Conservation (phyloP, 2,113 vertebrate species). For the Xenopus borealis region DNA sequence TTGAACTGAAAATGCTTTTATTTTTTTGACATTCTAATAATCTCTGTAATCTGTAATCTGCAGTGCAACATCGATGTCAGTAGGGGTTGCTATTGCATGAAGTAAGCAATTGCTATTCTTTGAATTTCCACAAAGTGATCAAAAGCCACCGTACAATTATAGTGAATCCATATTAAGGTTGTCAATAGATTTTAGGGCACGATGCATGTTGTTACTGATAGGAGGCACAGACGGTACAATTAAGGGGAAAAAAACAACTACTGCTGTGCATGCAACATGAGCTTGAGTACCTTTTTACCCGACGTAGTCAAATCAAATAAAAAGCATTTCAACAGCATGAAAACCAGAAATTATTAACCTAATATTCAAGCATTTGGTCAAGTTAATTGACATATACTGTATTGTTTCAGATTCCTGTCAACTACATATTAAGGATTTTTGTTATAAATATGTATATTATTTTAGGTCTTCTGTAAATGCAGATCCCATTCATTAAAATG, state of each 20-base stretch:
- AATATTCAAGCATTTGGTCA: no score
- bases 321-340: no score
- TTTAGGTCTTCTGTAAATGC: no score
- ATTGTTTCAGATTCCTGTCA: no score
- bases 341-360: no score
- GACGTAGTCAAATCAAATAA: no score
- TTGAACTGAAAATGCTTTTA: neutral
- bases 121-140: slow-evolving; percentile 41
- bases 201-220: slow-evolving; percentile 12
- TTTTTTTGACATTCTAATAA: slow-evolving; percentile 1
- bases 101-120: slow-evolving; percentile 56
- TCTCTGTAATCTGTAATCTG: slow-evolving; percentile 37
- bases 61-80: slow-evolving; percentile 57
- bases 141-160: slow-evolving; percentile 35
- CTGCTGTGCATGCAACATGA: neutral
- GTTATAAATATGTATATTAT: no score
- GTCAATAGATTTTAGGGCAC: slow-evolving; percentile 29
- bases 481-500: no score
- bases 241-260: neutral
- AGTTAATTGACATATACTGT: no score
- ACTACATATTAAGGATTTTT: no score
- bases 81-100: slow-evolving; percentile 86
- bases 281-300: neutral
- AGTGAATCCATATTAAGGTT: slow-evolving; percentile 15
- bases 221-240: slow-evolving; percentile 7